Percentiles rank a stretch among this genome's conserved stretches.
These are phyloP conservation scores for Cyprinodon tularosa DNA, from an alignment of 2,113 vertebrate species.

Conservation along the genomic window DNA sequence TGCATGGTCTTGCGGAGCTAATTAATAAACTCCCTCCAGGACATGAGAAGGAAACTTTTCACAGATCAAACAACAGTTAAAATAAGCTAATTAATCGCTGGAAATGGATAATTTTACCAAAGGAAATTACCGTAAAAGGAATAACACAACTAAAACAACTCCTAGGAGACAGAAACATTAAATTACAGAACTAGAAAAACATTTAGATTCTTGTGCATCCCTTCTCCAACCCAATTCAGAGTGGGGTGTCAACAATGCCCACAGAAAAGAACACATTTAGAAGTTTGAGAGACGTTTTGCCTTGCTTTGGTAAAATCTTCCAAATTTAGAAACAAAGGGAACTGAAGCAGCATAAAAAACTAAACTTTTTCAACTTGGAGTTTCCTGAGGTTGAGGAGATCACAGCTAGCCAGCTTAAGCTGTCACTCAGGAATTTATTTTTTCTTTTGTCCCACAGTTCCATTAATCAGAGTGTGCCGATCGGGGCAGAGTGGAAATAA, in stretches of 20 bases:
- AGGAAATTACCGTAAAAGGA: slow-evolving; percentile 39
- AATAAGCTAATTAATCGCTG: slow-evolving; percentile 11
- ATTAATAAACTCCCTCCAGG: slow-evolving; percentile 4
- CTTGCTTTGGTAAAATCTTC: not conserved
- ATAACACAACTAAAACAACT: slow-evolving; percentile 20
- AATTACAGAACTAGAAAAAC: slow-evolving; percentile 39
- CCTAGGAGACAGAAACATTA: slow-evolving; percentile 38
- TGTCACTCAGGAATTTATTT: slow-evolving; percentile 59
- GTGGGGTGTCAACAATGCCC: not conserved
- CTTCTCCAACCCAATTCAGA: slow-evolving; percentile 3
- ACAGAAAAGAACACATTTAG: slow-evolving; percentile 4
- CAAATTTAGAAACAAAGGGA: not conserved
- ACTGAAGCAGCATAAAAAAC: slow-evolving; percentile 4
- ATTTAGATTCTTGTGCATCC: slow-evolving; percentile 51
- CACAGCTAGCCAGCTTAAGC: slow-evolving; percentile 30
- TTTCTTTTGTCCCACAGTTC: slow-evolving; percentile 39
- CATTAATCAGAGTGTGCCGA: slow-evolving; percentile 55
- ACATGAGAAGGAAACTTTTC: slow-evolving; percentile 8
- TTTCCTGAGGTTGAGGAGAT: slow-evolving; percentile 44
- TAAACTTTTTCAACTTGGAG: slow-evolving; percentile 6
- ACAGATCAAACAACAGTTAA: slow-evolving; percentile 17
- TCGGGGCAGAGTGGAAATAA: slow-evolving; percentile 38
- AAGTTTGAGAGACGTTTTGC: not conserved
- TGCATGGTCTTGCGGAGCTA: slow-evolving; percentile 9
- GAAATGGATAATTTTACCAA: slow-evolving; percentile 32